These are phyloP conservation scores for Synanthedon andrenaeformis DNA, from an alignment of 2,888 invertebrate genomes.

Conservation along the genomic window DNA sequence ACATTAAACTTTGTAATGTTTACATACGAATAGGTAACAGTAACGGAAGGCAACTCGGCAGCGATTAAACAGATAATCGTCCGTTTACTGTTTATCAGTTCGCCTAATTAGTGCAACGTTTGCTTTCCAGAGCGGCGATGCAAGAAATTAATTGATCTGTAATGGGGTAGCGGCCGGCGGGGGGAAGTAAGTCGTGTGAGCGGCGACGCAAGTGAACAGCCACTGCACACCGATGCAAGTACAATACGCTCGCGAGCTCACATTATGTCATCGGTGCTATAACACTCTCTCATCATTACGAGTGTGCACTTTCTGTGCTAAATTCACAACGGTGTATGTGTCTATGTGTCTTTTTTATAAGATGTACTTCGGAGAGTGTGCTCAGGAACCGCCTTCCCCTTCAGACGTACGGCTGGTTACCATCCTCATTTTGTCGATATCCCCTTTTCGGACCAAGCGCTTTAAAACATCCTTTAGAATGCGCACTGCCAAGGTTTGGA, in stretches of 20 bases:
- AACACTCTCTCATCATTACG: slow-evolving; percentile 12
- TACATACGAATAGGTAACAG: too few species aligned
- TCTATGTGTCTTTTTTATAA: neutral
- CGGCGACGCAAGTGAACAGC: slow-evolving; percentile 9
- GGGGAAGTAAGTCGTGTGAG: slow-evolving; percentile 9
- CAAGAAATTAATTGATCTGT: slow-evolving; percentile 34
- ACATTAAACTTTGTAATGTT: too few species aligned
- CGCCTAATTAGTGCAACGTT: slow-evolving; percentile 47
- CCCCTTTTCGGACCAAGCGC: too few species aligned
- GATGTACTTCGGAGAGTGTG: too few species aligned
- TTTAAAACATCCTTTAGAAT: too few species aligned
- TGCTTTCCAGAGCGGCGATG: slow-evolving; percentile 38
- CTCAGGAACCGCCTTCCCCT: too few species aligned
- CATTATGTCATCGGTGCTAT: slow-evolving; percentile 36
- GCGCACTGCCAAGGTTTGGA: too few species aligned
- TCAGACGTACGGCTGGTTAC: too few species aligned
- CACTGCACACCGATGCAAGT: too few species aligned
- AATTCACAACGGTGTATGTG: neutral
- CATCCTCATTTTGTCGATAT: too few species aligned
- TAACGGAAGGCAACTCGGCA: slow-evolving; percentile 18
- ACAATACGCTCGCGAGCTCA: slow-evolving; percentile 10
- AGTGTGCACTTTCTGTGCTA: neutral
- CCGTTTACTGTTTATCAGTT: slow-evolving; percentile 46
- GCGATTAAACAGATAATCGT: slow-evolving; percentile 34
- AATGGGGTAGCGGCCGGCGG: slow-evolving; percentile 18